Evolutionary conservation across 2,888 invertebrate species (phyloP).

Genomic region (Orthosia cruda): DNA sequence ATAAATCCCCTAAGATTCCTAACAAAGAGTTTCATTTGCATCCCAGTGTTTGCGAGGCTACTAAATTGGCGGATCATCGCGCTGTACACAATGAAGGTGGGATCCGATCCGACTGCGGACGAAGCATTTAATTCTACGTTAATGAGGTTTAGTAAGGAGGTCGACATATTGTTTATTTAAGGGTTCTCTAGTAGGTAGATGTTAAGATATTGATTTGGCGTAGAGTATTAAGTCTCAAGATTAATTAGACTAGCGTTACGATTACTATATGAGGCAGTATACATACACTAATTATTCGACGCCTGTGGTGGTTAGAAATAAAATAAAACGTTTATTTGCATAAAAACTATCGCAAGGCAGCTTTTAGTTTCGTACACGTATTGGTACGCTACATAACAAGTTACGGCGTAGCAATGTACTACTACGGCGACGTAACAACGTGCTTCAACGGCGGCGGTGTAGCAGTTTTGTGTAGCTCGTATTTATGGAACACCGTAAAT

Average conservation of each 20-base stretch:
- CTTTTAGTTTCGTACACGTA: not conserved
- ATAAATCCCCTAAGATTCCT: conserved; percentile 89
- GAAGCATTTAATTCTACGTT: conserved; percentile 36
- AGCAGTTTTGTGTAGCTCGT: not conserved
- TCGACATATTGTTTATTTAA: not conserved
- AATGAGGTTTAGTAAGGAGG: conserved; percentile 32
- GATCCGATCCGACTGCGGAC: conserved; percentile 32
- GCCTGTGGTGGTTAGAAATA: not conserved
- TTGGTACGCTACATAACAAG: no score
- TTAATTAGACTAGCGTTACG: not conserved
- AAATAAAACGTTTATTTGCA: no score
- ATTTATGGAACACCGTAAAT: not conserved
- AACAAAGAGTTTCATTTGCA: conserved; percentile 90
- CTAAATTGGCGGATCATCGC: conserved; percentile 56
- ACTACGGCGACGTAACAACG: conserved; percentile 9
- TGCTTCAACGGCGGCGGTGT: not conserved
- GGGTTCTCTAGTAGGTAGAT: not conserved
- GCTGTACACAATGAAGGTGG: conserved; percentile 50
- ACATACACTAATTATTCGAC: no score
- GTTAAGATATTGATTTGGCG: not conserved
- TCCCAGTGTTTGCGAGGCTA: conserved; percentile 78
- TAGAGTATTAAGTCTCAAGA: not conserved
- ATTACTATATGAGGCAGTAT: no score
- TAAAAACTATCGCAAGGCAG: not conserved
- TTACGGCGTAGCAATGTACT: conserved; percentile 23